These are phyloP conservation scores for Malurus melanocephalus DNA, from an alignment of 2,113 vertebrate genomes.

Conservation along the genomic window DNA sequence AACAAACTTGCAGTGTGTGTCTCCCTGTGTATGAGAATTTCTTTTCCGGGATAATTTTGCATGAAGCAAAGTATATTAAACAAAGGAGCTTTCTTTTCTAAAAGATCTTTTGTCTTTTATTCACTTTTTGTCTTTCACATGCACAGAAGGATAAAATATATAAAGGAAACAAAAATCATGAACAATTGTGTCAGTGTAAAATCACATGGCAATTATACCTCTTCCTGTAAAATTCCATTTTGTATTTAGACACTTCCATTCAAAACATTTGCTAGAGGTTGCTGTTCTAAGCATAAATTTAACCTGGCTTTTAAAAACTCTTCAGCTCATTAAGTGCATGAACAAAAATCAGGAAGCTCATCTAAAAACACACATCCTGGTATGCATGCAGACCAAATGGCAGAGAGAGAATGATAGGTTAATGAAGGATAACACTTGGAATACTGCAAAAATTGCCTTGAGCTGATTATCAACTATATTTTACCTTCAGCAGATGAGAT, in stretches of 20 bases:
- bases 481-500: neutral
- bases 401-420: neutral
- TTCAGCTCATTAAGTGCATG: neutral
- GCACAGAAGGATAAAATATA: neutral
- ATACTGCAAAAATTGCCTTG: neutral
- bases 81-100: neutral
- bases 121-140: neutral
- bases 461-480: neutral
- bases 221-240: neutral
- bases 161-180: neutral
- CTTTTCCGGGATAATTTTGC: neutral
- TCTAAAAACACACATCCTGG: neutral
- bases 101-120: neutral
- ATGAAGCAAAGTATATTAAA: neutral
- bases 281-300: neutral
- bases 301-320: neutral
- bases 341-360: neutral
- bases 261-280: neutral
- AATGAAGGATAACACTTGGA: neutral
- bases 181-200: neutral
- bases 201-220: rapidly evolving
- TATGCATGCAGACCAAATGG: neutral
- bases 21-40: neutral
- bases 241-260: neutral
- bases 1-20: neutral